Evolutionary conservation across 2,888 invertebrate genomes (phyloP).

Genomic region (Mechanitis messenoides): DNA sequence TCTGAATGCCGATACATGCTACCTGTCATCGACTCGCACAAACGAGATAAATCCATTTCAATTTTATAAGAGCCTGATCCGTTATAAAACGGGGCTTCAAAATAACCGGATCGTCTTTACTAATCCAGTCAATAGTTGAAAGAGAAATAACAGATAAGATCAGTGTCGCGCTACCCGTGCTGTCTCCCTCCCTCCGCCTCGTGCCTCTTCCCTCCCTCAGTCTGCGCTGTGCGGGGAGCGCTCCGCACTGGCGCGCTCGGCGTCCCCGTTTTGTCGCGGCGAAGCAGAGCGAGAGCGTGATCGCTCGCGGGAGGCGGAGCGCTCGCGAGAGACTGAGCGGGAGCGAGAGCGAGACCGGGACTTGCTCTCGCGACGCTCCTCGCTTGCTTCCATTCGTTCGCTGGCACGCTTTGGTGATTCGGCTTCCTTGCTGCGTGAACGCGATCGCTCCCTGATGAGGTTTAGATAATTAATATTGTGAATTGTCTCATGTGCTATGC

Average conservation of each 20-base stretch:
- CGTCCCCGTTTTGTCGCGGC: conserved; percentile 62
- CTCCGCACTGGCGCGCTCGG: conserved; percentile 49
- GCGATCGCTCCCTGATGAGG: conserved; percentile 79
- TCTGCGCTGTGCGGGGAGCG: conserved; percentile 69
- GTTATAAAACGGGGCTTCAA: too few species aligned
- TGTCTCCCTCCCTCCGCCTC: background rate
- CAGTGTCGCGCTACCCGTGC: conserved; percentile 5
- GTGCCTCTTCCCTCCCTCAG: conserved; percentile 31
- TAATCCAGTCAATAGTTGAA: too few species aligned
- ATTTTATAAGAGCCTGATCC: too few species aligned
- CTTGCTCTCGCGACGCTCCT: conserved; percentile 58
- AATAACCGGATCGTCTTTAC: too few species aligned
- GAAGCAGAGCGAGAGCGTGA: conserved; percentile 52
- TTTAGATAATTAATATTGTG: conserved; percentile 1
- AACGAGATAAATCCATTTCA: too few species aligned
- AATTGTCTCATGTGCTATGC: too few species aligned
- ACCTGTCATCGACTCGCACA: too few species aligned
- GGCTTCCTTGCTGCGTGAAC: conserved; percentile 80
- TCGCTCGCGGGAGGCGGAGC: conserved; percentile 49
- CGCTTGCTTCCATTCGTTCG: conserved; percentile 30
- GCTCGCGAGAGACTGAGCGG: conserved; percentile 46
- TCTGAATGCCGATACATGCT: too few species aligned
- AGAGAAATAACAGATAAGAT: too few species aligned
- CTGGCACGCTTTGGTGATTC: conserved; percentile 56
- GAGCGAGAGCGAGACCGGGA: conserved; percentile 53